phyloP scores from a whole-genome alignment of 2,888 invertebrate genomes.

The Epirrhoe tristata region DNA sequence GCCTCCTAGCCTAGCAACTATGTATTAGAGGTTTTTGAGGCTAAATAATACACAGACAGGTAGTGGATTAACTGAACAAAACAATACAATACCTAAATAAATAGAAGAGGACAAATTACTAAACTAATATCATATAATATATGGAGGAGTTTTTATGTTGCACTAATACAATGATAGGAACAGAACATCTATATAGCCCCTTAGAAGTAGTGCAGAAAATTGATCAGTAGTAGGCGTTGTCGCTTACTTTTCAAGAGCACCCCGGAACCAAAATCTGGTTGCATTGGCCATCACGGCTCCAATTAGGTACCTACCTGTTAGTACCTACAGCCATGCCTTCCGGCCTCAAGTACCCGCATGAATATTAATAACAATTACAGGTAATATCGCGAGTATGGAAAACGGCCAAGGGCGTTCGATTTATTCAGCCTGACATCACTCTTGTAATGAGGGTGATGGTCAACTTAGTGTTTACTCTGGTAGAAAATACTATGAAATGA shows the following conservation, averaged over 20 bases:
- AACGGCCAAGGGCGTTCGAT: slow-evolving; percentile 64
- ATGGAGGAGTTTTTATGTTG: no score
- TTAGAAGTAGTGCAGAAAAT: slow-evolving; percentile 2
- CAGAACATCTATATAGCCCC: no score
- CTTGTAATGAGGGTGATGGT: slow-evolving; percentile 20
- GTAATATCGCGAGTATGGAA: slow-evolving; percentile 58
- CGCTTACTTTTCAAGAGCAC: slow-evolving; percentile 12
- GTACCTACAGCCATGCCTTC: slow-evolving; percentile 26
- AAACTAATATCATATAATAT: no score
- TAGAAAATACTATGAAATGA: neutral
- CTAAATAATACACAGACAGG: no score
- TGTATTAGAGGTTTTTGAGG: no score
- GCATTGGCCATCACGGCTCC: slow-evolving; percentile 17
- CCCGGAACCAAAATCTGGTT: slow-evolving; percentile 23
- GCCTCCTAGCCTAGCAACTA: neutral
- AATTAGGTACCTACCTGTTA: slow-evolving; percentile 16
- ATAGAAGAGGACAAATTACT: no score
- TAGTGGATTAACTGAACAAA: no score
- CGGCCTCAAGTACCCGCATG: slow-evolving; percentile 58
- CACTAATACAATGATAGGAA: no score
- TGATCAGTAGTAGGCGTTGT: slow-evolving; percentile 14
- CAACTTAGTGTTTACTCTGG: neutral
- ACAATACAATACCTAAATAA: no score
- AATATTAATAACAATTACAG: slow-evolving; percentile 62
- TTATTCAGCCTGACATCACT: slow-evolving; percentile 22